These are phyloP conservation scores for Engystomops pustulosus DNA, from an alignment of 2,113 vertebrate species.

Conservation along the genomic window DNA sequence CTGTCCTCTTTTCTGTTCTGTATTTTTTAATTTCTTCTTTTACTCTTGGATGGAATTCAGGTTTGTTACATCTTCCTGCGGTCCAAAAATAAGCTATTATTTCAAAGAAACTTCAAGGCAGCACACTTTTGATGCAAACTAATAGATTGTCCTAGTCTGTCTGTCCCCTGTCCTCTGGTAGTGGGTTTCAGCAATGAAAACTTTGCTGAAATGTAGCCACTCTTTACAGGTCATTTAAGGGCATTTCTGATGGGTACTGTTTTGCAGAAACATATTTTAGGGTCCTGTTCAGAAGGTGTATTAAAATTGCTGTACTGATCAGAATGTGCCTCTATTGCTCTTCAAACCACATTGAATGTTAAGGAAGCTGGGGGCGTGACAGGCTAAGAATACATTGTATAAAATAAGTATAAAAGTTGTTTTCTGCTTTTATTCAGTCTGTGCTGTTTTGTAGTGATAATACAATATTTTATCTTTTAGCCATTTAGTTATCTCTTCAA, in stretches of 20 bases:
- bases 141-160: not conserved
- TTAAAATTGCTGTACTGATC: no score
- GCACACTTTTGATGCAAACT: not conserved
- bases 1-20: not conserved
- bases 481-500: no score
- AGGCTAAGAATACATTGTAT: not conserved
- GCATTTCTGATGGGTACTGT: not conserved
- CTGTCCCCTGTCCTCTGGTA: not conserved
- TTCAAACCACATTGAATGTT: not conserved
- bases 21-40: not conserved
- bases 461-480: no score
- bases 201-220: not conserved
- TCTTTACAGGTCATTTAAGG: no score
- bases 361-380: not conserved
- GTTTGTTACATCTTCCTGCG: not conserved
- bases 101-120: not conserved
- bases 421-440: not conserved
- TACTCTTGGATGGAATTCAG: slow-evolving; percentile 9
- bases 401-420: not conserved
- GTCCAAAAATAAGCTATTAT: not conserved
- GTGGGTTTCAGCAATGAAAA: not conserved
- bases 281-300: not conserved
- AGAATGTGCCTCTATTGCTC: not conserved
- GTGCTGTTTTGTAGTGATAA: not conserved
- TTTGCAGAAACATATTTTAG: not conserved